Evolutionary conservation across 2,888 invertebrate species (phyloP).

Genomic region (Criorhina ranunculi): DNA sequence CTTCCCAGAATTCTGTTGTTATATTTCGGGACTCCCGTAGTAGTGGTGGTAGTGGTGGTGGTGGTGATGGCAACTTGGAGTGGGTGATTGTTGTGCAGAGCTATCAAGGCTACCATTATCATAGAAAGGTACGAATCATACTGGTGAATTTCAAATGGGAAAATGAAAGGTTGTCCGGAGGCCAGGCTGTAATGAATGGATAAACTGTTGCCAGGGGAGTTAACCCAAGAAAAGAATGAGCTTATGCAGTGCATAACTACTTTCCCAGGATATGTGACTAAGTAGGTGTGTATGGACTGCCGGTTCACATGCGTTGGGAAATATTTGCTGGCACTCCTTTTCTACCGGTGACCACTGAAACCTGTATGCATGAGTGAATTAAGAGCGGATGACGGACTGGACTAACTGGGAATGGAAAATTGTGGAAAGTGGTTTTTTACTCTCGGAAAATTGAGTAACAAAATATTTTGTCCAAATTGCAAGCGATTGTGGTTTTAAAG

Average conservation of each 20-base stretch:
- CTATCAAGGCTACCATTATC: conserved; percentile 49
- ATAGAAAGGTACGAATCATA: conserved; percentile 48
- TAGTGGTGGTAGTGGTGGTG: neutral
- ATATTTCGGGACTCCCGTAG: neutral
- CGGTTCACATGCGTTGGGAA: conserved; percentile 10
- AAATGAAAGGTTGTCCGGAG: conserved; percentile 43
- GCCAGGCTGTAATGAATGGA: conserved; percentile 46
- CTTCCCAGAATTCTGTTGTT: neutral
- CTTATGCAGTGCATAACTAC: conserved; percentile 19
- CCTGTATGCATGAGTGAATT: conserved; percentile 14
- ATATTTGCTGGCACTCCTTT: neutral
- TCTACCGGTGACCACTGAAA: neutral
- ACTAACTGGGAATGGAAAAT: neutral
- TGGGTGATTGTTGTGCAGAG: conserved; percentile 49
- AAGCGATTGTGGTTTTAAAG: conserved; percentile 3
- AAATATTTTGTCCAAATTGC: conserved; percentile 9
- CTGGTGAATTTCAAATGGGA: conserved; percentile 53
- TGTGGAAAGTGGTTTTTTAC: conserved; percentile 14
- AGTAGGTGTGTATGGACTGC: neutral
- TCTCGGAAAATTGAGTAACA: neutral
- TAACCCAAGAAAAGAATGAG: neutral
- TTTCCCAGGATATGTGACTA: conserved; percentile 8
- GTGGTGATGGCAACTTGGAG: neutral
- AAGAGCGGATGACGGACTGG: neutral
- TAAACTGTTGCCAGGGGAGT: conserved; percentile 49